Evolutionary conservation across 2,797 vertebrate genomes (phyloP).

Genomic region (Mormyrops attenuatus): DNA sequence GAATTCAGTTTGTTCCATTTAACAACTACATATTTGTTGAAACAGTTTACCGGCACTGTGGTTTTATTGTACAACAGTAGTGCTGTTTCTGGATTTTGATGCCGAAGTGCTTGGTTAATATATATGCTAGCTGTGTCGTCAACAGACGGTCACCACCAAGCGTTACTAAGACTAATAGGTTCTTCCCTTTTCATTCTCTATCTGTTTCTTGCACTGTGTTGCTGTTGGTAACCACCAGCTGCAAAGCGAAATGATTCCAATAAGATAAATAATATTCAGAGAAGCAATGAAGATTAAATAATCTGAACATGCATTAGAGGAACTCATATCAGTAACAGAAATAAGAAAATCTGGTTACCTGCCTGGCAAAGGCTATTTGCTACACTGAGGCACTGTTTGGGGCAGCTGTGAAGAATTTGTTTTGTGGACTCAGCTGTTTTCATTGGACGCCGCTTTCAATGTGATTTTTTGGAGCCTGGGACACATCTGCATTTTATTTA

Average conservation of each 20-base stretch:
- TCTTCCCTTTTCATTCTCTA: not conserved
- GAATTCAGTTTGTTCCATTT: not conserved
- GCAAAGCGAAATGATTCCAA: not conserved
- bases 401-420: not conserved
- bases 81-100: not conserved
- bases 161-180: not conserved
- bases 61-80: not conserved
- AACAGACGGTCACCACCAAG: not conserved
- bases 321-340: not conserved
- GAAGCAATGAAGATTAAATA: not conserved
- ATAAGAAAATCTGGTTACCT: not conserved
- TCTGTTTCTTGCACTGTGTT: not conserved
- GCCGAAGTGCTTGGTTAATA: not conserved
- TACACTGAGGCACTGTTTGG: not conserved
- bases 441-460: not conserved
- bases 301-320: not conserved
- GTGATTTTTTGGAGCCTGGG: not conserved
- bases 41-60: not conserved
- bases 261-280: not conserved
- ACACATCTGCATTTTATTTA: not conserved
- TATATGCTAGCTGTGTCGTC: not conserved
- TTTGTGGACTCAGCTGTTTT: not conserved
- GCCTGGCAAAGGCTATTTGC: not conserved
- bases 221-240: not conserved
- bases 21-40: not conserved